These are phyloP conservation scores for Eidolon helvum DNA, from an alignment of 2,113 vertebrate species.

Conservation along the genomic window DNA sequence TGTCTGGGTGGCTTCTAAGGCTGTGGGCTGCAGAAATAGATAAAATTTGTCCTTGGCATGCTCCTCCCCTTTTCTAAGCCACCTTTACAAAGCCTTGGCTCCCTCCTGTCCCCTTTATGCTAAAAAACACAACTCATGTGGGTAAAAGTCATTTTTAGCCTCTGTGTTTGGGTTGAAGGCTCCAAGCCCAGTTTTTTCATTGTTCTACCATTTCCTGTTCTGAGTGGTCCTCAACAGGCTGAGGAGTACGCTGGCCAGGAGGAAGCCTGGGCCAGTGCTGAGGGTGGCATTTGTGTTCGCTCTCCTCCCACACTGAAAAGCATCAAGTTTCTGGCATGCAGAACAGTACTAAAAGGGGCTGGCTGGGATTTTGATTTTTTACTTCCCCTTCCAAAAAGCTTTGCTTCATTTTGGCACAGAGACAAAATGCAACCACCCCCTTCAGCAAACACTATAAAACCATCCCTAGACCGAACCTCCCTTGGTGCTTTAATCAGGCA, in stretches of 20 bases:
- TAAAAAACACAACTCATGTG: conserved; percentile 23
- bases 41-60: conserved; percentile 26
- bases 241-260: conserved; percentile 52
- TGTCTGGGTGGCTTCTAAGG: background rate
- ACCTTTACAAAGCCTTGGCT: conserved; percentile 37
- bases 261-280: conserved; percentile 53
- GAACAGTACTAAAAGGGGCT: conserved; percentile 65
- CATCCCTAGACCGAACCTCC: conserved; percentile 20
- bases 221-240: background rate
- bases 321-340: conserved; percentile 67
- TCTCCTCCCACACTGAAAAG: conserved; percentile 74
- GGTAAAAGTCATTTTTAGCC: conserved; percentile 67
- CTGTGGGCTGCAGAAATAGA: conserved; percentile 58
- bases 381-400: conserved; percentile 67
- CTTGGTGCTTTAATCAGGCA: conserved; percentile 15
- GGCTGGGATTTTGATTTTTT: conserved; percentile 76
- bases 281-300: conserved; percentile 68
- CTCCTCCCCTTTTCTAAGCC: background rate
- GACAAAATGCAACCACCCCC: conserved; percentile 36
- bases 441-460: conserved; percentile 58
- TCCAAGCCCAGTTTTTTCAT: conserved; percentile 45
- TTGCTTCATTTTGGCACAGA: conserved; percentile 72
- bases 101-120: conserved; percentile 40
- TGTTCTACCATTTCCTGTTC: conserved; percentile 60
- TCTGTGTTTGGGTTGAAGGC: background rate